A percentile compares a stretch with the other conserved stretches of the same genome.
Evolutionary conservation across 2,888 invertebrate species (phyloP).

Genomic region (Thereva nobilitata): DNA sequence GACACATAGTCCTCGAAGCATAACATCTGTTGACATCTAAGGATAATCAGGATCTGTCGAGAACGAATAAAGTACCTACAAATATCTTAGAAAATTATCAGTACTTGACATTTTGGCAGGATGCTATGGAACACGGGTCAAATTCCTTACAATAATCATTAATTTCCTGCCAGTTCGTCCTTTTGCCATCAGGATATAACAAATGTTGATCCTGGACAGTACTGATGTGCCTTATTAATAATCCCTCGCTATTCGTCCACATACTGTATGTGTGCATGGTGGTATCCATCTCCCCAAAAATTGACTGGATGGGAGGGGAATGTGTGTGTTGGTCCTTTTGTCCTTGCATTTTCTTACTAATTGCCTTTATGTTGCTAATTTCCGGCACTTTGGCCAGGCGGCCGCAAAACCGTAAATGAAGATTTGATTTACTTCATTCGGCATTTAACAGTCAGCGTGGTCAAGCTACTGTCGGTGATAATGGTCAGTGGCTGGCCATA

Average conservation of each 20-base stretch:
- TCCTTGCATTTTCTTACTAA: constrained; percentile 30
- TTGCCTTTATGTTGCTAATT: constrained; percentile 40
- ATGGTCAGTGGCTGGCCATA: constrained; percentile 4
- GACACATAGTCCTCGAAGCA: constrained; percentile 21
- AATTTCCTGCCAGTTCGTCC: constrained; percentile 23
- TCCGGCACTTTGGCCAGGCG: constrained; percentile 34
- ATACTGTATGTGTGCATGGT: background rate
- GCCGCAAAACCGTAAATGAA: constrained; percentile 38
- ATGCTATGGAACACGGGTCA: constrained; percentile 21
- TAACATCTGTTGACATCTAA: constrained; percentile 18
- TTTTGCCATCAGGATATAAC: constrained; percentile 6
- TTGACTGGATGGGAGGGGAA: background rate
- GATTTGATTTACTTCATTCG: constrained; percentile 40
- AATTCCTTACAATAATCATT: constrained; percentile 22
- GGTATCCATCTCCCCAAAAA: background rate
- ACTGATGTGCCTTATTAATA: constrained; percentile 40
- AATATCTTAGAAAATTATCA: constrained; percentile 27
- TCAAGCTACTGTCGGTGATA: background rate
- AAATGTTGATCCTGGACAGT: constrained; percentile 23
- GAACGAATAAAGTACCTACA: constrained; percentile 20
- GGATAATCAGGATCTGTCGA: constrained; percentile 9
- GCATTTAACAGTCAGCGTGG: background rate
- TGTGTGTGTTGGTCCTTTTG: constrained; percentile 8
- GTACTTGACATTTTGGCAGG: constrained; percentile 34
- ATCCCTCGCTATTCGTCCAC: constrained; percentile 23